Base-by-base conservation (phyloP, 2,888 invertebrate species). In the Torymus auratus region DNA sequence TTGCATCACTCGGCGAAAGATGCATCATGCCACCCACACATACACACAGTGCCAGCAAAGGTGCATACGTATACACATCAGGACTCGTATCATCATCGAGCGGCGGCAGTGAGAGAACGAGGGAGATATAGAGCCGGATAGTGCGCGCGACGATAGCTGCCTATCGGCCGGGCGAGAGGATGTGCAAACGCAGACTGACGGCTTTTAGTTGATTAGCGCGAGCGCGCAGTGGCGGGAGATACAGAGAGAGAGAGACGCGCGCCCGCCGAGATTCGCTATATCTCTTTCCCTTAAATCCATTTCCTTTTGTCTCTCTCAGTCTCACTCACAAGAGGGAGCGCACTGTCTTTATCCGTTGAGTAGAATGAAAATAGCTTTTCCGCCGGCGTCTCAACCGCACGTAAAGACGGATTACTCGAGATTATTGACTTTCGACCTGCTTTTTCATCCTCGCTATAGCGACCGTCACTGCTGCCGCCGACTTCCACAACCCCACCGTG, bases 191-290 rank as follows among this genome's bases (percentile, higher is more conserved):
- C 84, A 86, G 88, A 88, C 87, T 86, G 85, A 82, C 82, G 82
- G 88, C 87, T 88, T 88, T 88, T 88, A 88, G 88, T 88, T 89
- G 88, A 88, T 88, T 88, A 88, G 87, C 86, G 87, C 85, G 28
- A 20, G 20, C 28, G 28, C 28, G 28, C 28, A 28, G 28, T 28
- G 28, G 5, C 28, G 28, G 7, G 28, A 28, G 28, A 28, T 28
- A 84, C 74, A 86, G 84, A 82, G 81, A 79, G 82, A 83, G 84
- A n/a, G 15, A 60, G 69, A 62, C 65, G n/a, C 56, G 14, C 55
- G 83, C 83, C 84, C 83, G 69, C 53, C 14, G 7, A 10, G 56
- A 72, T 68, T 69, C 84, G 74, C 77, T 80, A 83, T 83, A 83
- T 83, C 84, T 76, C 74, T 84, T 82, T 50, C 13, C 50, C 64